Percentiles rank a stretch among this genome's conserved stretches.
These are phyloP conservation scores for Drosophila acutilabella DNA, from an alignment of 2,888 invertebrate genomes.

Conservation along the genomic window DNA sequence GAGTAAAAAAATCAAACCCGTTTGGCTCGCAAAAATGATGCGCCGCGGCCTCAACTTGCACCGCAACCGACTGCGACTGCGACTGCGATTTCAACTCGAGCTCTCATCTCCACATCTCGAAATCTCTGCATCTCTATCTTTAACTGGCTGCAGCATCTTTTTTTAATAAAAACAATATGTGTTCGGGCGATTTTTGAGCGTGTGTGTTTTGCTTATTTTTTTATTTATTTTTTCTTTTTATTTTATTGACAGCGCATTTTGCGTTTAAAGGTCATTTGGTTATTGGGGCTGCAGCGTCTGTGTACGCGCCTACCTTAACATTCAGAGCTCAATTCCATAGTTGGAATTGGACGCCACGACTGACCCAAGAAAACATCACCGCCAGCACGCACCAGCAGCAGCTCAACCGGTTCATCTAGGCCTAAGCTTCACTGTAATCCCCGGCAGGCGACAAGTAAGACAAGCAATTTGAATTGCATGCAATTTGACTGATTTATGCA, in stretches of 20 bases:
- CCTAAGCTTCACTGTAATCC: constrained; percentile 55
- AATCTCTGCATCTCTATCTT: constrained; percentile 44
- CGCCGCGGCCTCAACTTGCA: constrained; percentile 40
- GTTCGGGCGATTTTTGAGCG: constrained; percentile 45
- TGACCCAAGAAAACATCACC: constrained; percentile 35
- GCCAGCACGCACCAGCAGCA: constrained; percentile 39
- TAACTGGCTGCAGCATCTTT: constrained; percentile 47
- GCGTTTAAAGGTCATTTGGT: constrained; percentile 79
- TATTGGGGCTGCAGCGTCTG: constrained; percentile 63
- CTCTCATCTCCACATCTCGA: constrained; percentile 28
- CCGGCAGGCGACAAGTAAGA: constrained; percentile 7
- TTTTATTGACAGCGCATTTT: constrained; percentile 66
- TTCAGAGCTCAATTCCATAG: constrained; percentile 78
- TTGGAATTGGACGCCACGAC: constrained; percentile 66
- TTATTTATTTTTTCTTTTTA: constrained; percentile 29
- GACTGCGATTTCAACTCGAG: constrained; percentile 8
- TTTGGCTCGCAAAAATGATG: constrained; percentile 52
- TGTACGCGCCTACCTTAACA: constrained; percentile 83
- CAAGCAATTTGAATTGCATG: constrained; percentile 34
- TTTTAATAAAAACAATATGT: constrained; percentile 56
- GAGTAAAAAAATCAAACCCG: constrained; percentile 48
- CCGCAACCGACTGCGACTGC: constrained; percentile 21
- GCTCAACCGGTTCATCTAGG: constrained; percentile 69
- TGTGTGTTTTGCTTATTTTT: constrained; percentile 12
- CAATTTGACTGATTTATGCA: constrained; percentile 35